These are phyloP conservation scores for Hafferia zeledoni DNA, from an alignment of 2,797 vertebrate species.

Conservation along the genomic window DNA sequence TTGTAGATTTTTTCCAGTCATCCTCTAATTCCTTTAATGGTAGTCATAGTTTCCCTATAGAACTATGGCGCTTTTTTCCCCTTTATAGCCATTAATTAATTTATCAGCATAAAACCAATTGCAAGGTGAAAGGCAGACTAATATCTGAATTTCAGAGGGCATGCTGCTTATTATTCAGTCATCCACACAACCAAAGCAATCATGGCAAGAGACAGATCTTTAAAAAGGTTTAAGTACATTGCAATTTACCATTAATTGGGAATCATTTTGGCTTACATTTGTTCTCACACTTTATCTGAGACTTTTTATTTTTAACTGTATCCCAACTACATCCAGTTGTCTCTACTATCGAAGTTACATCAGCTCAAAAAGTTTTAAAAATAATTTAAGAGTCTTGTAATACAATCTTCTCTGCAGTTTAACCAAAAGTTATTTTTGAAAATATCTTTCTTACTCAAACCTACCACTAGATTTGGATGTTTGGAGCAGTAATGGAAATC, in stretches of 20 bases:
- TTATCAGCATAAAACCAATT: background rate
- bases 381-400: background rate
- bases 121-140: background rate
- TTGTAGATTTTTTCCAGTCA: background rate
- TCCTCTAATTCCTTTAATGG: background rate
- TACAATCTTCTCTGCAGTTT: background rate
- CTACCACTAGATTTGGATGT: slow-evolving; percentile 67
- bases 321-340: background rate
- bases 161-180: background rate
- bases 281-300: background rate
- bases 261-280: background rate
- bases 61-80: background rate
- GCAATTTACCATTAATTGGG: background rate
- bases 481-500: slow-evolving; percentile 54
- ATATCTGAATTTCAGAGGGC: background rate
- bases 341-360: background rate
- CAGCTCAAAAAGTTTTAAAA: background rate
- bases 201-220: background rate
- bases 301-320: background rate
- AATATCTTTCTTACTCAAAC: background rate
- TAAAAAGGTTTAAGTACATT: background rate
- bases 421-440: background rate
- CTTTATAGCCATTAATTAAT: background rate
- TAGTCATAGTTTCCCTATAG: background rate
- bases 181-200: background rate